Evolutionary conservation across 2,113 vertebrate genomes (phyloP), one percentile per base, ranked within the genome.

Genomic region (Gobiocypris rarus): DNA sequence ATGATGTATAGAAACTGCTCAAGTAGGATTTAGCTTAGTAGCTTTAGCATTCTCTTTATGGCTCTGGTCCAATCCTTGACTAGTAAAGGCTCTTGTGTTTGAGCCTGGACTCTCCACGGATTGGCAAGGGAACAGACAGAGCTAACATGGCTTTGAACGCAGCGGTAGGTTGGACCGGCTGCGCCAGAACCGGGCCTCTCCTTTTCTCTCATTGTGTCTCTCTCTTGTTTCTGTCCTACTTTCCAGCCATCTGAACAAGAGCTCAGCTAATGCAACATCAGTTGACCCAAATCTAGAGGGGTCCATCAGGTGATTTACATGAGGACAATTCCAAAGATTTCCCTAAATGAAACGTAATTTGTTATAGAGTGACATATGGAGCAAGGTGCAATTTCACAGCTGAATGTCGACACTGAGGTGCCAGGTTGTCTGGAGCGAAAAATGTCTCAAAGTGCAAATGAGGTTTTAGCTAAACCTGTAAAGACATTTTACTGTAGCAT

Each of bases 151-250:
- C 70, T 79, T 82, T 78, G 80, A 87, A 80, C 50, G 10, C 73
- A 86, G 88, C 48, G 58, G 86, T 83, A 52, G 59, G 59, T 43
- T 34, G 54, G n/a, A 77, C 28, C 65, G 50, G 28, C 76, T 69
- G 63, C 58, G 73, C 87, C 80, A 83, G 85, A 50, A 75, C 76
- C 54, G 7, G 24, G 65, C 45, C 22, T 84, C 31, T 82, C n/a
- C 26, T 58, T 69, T 17, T 67, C 71, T 45, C 65, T 75, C 63
- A 52, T 45, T 70, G 45, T 79, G 74, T 75, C 74, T 80, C 56
- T 77, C 45, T 75, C 79, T 77, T 28, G 45, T 79, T 70, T 38
- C 77, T 88, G 86, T 75, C 83, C 86, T 86, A 87, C 54, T 85
- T 88, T 81, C 73, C 67, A 82, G 41, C 24, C 84, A 50, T 65